A percentile compares a stretch with the other conserved stretches of the same genome.
Evolutionary conservation across 1,140 invertebrate genomes (phyloP).

Genomic region (Drosophila setifemur): DNA sequence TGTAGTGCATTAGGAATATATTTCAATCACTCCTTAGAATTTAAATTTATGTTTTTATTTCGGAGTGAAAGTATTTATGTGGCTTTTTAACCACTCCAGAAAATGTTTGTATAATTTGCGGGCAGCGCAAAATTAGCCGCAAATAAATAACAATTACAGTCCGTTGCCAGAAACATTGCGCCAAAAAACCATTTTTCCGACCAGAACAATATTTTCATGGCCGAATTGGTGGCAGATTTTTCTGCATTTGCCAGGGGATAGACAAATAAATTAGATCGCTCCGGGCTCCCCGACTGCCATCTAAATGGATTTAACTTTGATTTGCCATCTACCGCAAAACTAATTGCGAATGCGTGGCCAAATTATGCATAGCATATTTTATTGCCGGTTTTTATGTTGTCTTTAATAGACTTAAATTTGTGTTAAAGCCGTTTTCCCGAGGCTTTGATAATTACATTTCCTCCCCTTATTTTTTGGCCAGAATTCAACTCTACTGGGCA

Average conservation of each 20-base stretch:
- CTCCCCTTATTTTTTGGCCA: constrained; percentile 17
- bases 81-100: neutral
- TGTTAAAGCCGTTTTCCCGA: constrained; percentile 19
- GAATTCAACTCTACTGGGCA: constrained; percentile 52
- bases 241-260: constrained; percentile 54
- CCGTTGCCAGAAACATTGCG: constrained; percentile 45
- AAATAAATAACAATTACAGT: constrained; percentile 79
- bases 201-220: constrained; percentile 52
- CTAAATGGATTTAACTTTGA: constrained; percentile 50
- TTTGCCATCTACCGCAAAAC: constrained; percentile 45
- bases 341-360: constrained; percentile 42
- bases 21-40: no score
- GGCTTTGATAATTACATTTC: constrained; percentile 65
- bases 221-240: constrained; percentile 7
- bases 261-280: constrained; percentile 72
- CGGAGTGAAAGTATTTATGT: neutral
- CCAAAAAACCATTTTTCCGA: constrained; percentile 26
- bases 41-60: no score
- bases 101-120: constrained; percentile 46
- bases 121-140: constrained; percentile 53
- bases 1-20: no score
- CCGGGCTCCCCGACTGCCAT: constrained; percentile 1
- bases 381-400: no score
- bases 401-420: constrained; percentile 38
- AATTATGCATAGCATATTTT: constrained; percentile 55